Conservation (phyloP, 2,113 vertebrate genomes). For the Tachuris rubrigastra region DNA sequence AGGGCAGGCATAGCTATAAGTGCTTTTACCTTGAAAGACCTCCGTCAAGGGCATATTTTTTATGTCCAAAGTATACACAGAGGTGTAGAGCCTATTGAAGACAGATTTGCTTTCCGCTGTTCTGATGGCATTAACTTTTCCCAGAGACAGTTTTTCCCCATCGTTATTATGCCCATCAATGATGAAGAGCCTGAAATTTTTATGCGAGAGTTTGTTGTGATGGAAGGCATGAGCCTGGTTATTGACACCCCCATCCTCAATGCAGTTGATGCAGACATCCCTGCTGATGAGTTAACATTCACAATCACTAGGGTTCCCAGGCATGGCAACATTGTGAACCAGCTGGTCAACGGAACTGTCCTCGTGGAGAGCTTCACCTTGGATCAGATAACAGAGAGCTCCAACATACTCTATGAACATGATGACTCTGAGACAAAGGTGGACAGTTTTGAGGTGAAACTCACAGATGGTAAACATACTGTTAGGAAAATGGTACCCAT, state of each 20-base stretch:
- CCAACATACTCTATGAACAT: slow-evolving; percentile 92
- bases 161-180: slow-evolving; percentile 86
- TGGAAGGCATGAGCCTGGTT: slow-evolving; percentile 96
- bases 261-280: slow-evolving; percentile 86
- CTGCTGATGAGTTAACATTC: slow-evolving; percentile 82
- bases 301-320: slow-evolving; percentile 82
- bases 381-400: slow-evolving; percentile 90
- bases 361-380: slow-evolving; percentile 87
- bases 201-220: slow-evolving; percentile 92
- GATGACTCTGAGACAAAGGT: slow-evolving; percentile 91
- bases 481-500: slow-evolving; percentile 81
- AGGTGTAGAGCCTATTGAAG: slow-evolving; percentile 91
- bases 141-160: slow-evolving; percentile 85
- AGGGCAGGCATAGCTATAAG: slow-evolving; percentile 89
- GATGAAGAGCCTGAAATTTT: slow-evolving; percentile 94
- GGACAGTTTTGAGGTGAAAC: slow-evolving; percentile 86
- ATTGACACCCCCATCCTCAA: slow-evolving; percentile 91
- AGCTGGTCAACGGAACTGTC: slow-evolving; percentile 84
- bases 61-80: slow-evolving; percentile 95
- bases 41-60: slow-evolving; percentile 86
- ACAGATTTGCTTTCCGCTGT: slow-evolving; percentile 90
- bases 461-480: slow-evolving; percentile 87
- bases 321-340: slow-evolving; percentile 89
- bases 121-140: slow-evolving; percentile 97
- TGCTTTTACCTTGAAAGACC: slow-evolving; percentile 91